phyloP scores from a whole-genome alignment of 2,888 invertebrate species.

The Deilephila porcellus region DNA sequence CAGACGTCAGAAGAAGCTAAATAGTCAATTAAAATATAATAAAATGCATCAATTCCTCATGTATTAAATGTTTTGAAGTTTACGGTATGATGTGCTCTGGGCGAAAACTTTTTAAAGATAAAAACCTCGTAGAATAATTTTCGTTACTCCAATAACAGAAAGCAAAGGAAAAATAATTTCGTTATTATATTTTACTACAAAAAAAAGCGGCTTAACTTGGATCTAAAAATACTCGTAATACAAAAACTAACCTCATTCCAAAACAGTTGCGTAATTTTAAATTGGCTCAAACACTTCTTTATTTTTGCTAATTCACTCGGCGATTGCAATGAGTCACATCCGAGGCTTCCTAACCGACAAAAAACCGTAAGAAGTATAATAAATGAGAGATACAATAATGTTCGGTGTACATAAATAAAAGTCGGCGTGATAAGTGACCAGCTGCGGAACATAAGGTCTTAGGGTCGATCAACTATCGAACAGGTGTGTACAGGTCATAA shows the following conservation, averaged over 20 bases:
- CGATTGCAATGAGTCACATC: conserved; percentile 6
- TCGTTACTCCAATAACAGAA: too few species aligned
- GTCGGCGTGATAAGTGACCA: not conserved
- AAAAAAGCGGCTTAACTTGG: not conserved
- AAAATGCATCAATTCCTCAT: too few species aligned
- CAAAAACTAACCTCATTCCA: not conserved
- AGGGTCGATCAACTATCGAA: not conserved
- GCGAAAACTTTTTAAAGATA: too few species aligned
- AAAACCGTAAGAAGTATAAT: not conserved
- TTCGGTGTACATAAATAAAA: not conserved
- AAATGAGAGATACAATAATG: not conserved
- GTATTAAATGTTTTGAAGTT: too few species aligned
- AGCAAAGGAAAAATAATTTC: too few species aligned
- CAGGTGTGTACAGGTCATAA: not conserved
- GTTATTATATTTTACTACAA: too few species aligned
- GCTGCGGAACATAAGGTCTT: not conserved
- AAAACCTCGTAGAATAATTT: too few species aligned
- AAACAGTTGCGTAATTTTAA: conserved; percentile 4
- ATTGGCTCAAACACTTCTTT: conserved; percentile 16
- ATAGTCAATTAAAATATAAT: too few species aligned
- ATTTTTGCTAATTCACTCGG: conserved; percentile 13
- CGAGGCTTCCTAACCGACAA: not conserved
- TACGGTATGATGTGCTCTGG: too few species aligned
- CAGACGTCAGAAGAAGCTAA: too few species aligned
- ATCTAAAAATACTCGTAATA: conserved; percentile 3